A percentile compares a stretch with the other conserved stretches of the same genome.
Conservation (phyloP, 1,140 invertebrate genomes). For the Aphis craccivora region DNA sequence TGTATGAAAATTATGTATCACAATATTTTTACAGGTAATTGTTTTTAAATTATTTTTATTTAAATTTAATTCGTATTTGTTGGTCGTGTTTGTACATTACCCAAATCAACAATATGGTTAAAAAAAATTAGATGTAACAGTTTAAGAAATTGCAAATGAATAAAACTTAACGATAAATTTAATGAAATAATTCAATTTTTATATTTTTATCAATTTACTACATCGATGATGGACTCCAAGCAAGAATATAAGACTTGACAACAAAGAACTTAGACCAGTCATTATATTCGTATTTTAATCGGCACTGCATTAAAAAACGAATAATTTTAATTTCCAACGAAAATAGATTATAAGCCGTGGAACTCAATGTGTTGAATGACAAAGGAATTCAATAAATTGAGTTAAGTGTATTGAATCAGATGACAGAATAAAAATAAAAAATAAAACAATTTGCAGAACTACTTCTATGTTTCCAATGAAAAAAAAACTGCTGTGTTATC, state of each 20-base stretch:
- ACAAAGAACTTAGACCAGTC: not conserved
- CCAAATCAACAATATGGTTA: no score
- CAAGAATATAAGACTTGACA: not conserved
- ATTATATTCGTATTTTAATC: not conserved
- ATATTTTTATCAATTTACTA: not conserved
- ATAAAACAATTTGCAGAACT: not conserved
- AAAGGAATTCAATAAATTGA: not conserved
- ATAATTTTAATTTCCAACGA: not conserved
- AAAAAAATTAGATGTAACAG: no score
- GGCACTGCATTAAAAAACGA: not conserved
- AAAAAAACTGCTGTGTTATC: not conserved
- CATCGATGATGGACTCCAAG: not conserved
- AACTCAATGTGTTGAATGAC: not conserved
- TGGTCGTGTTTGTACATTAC: no score
- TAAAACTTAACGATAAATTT: no score
- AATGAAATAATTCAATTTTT: not conserved
- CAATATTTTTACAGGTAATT: no score
- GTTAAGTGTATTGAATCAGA: not conserved
- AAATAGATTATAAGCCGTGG: not conserved
- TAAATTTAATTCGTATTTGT: no score
- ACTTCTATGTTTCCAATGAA: not conserved
- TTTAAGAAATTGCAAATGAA: no score
- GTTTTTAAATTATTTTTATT: no score
- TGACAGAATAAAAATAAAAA: not conserved
- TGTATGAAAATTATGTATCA: no score